Conservation (phyloP, 2,113 vertebrate species). For the Scartelaos histophorus region DNA sequence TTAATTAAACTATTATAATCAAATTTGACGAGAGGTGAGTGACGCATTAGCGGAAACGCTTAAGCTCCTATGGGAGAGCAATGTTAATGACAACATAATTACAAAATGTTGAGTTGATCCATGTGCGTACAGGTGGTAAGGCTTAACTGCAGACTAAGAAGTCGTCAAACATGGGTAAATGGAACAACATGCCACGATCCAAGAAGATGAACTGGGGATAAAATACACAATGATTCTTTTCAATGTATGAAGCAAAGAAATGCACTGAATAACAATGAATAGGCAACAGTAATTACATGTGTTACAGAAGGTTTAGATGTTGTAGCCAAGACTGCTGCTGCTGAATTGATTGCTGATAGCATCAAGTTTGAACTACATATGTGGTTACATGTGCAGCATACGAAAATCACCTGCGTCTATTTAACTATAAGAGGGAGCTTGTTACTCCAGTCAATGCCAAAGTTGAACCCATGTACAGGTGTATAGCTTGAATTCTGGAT, state of each 20-base stretch:
- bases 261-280: background rate
- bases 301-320: background rate
- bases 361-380: background rate
- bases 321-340: background rate
- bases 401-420: background rate
- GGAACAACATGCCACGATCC: background rate
- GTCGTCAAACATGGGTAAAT: background rate
- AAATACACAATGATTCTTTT: background rate
- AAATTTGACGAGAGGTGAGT: slow-evolving; percentile 5
- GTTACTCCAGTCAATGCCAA: too few species aligned
- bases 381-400: background rate
- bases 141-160: background rate
- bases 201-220: background rate
- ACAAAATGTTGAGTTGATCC: background rate
- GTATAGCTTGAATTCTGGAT: too few species aligned
- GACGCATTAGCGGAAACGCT: background rate
- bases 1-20: slow-evolving; percentile 23
- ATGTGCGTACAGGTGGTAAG: background rate
- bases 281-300: background rate
- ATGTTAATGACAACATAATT: slow-evolving; percentile 3
- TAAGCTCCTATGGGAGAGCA: background rate
- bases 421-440: too few species aligned
- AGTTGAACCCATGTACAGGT: too few species aligned
- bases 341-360: background rate
- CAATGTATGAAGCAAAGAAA: background rate